These are phyloP conservation scores for Notodonta dromedarius DNA, from an alignment of 2,888 invertebrate genomes.

Conservation along the genomic window DNA sequence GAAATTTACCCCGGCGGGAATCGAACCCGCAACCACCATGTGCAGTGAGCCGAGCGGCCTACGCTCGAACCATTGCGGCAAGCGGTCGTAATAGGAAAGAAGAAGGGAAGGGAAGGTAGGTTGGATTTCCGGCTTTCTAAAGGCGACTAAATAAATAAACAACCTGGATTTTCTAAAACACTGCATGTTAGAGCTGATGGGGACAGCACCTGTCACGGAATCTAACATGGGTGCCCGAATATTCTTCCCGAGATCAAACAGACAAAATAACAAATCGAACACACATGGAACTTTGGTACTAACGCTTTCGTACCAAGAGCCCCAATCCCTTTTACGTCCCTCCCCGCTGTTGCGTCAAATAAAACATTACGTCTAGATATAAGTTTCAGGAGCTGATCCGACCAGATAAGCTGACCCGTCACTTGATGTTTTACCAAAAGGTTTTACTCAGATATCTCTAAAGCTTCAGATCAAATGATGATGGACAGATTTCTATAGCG, in stretches of 20 bases:
- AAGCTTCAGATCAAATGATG: slow-evolving; percentile 23
- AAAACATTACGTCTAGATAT: slow-evolving; percentile 48
- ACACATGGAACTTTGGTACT: slow-evolving; percentile 21
- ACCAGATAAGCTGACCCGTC: slow-evolving; percentile 27
- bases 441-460: slow-evolving; percentile 17
- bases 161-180: too few relatives aligned
- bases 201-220: too few relatives aligned
- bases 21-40: too few relatives aligned
- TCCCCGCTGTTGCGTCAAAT: slow-evolving; percentile 51
- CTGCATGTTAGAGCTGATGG: too few relatives aligned
- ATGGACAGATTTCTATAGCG: slow-evolving; percentile 23
- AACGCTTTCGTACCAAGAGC: slow-evolving; percentile 22
- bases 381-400: slow-evolving; percentile 44
- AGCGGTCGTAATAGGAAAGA: too few relatives aligned
- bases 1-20: too few relatives aligned
- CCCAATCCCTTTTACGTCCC: slow-evolving; percentile 46
- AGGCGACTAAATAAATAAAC: too few relatives aligned
- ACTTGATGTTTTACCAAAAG: slow-evolving; percentile 15
- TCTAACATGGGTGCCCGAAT: background rate
- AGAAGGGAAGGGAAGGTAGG: too few relatives aligned
- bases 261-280: slow-evolving; percentile 7
- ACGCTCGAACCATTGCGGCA: too few relatives aligned
- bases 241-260: background rate
- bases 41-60: too few relatives aligned
- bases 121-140: too few relatives aligned